Base-by-base conservation (phyloP, 2,888 invertebrate genomes). In the Leucophenga maculata region DNA sequence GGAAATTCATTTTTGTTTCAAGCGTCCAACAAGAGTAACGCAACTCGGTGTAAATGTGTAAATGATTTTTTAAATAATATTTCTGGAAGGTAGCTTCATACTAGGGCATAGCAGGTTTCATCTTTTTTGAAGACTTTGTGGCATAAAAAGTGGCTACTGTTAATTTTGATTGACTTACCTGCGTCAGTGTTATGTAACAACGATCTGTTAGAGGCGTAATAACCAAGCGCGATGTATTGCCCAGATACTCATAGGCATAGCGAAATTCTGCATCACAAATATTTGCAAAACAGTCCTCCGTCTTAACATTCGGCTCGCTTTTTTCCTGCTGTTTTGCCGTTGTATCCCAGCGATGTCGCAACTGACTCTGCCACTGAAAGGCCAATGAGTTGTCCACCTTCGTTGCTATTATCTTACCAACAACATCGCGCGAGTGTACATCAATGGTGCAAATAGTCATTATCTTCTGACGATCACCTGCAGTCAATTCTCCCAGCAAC, bases 361-460 rank as follows among this genome's bases (percentile, higher is more conserved):
- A 89, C 86, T 98, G 98, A 79, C 95, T 95, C 87, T 96, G 96
- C 97, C 97, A 97, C 79, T 95, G 95, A 86, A 97, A 97, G 3
- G 94, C 94, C 70, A 93, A 91, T 0, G 93, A 91, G 68, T 90
- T 93, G 76, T 96, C 96, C 3, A 97, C 94, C 87, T 95, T 96
- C 74, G 93, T 91, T 0, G 90, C 80, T 68, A 98, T 96, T 80
- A 98, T 92, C 86, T 97, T 97, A 0, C 93, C 93, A 0, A 98
- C 96, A 4, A 98, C 97, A 86, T 98, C 98, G 79, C 98, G 91
- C 1, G 97, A 96, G 85, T 98, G 98, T 1, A 98, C 98, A 86
- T 97, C 97, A 70, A 97, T 97, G 2, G 98, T 98, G 88, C 98
- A 98, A 82, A 98, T 95, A 0, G 98, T 98, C 96, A 97, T 98